Base-by-base conservation (phyloP, 2,888 invertebrate genomes). In the Tyria jacobaeae region DNA sequence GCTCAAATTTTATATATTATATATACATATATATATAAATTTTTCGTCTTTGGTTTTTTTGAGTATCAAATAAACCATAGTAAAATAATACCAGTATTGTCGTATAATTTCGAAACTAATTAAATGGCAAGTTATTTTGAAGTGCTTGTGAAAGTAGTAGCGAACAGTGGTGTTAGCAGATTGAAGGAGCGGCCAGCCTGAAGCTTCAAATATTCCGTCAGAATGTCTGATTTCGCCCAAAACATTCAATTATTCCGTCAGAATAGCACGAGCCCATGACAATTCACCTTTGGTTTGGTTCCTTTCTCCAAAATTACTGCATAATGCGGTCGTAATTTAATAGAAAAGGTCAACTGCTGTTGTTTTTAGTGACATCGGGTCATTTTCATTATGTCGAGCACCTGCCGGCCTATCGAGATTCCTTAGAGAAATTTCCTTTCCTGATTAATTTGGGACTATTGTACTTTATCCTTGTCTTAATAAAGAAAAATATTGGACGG, bases 321-420 rank as follows among this genome's bases (percentile, higher is more conserved):
- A 79, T 77, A 81, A 79, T 78, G 76, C 68, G 61, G 60, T 57
- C 60, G 72, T 78, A 81, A 84, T 80, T 80, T 76, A 75, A 80
- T 81, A 71, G 74, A 79, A 81, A 79, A 82, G 79, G 79, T 77
- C 78, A 73, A 70, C 60, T 75, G 77, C 60, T 78, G 78, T 78
- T 84, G 75, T 80, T 78, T 77, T 67, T 73, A 70, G 81, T 76
- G 75, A 80, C 74, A 70, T 52, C 49, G 70, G 72, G 75, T 75
- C 77, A 73, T 77, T 82, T 82, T 78, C 77, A 80, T 81, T 79
- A 65, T 48, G 60, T 69, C 65, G 64, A 78, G 76, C 73, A 76
- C 72, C 70, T 72, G 68, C 57, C 68, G 61, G 44, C 57, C 41
- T 55, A 67, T 59, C 37, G 27, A 51, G 15, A 62, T 48, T 62